phyloP scores from a whole-genome alignment of 2,113 vertebrate species.

The Mirza zaza region DNA sequence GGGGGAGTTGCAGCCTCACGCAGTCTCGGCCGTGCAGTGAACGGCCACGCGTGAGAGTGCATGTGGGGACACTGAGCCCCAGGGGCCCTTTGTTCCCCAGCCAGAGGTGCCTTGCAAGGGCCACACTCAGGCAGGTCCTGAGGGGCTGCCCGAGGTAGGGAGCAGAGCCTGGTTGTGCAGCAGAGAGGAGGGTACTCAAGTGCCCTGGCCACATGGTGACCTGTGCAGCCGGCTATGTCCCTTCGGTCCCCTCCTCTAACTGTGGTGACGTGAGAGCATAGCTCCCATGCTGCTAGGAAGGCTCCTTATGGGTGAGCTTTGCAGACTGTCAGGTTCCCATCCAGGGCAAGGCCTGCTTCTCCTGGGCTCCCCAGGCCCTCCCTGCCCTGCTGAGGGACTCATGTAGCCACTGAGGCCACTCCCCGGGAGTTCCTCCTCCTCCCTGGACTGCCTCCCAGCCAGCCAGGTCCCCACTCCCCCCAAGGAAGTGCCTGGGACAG shows the following conservation, averaged over 20 bases:
- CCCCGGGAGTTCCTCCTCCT: neutral
- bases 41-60: rapidly evolving
- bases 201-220: neutral
- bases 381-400: neutral
- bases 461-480: neutral
- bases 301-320: neutral
- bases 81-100: neutral
- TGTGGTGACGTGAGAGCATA: neutral
- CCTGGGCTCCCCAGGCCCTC: no score
- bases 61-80: neutral
- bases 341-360: neutral
- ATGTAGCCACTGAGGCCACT: neutral
- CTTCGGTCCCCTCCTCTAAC: neutral
- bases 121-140: neutral
- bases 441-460: neutral
- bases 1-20: neutral
- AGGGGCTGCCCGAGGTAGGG: neutral
- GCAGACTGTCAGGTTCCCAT: neutral
- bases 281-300: rapidly evolving
- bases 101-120: neutral
- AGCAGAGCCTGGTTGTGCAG: neutral
- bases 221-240: neutral
- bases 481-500: neutral
- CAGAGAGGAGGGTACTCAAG: neutral
- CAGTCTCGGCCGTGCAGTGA: neutral